Percentiles rank a stretch among this genome's conserved stretches.
Conservation (phyloP, 2,888 invertebrate species). For the Polyploca ridens region DNA sequence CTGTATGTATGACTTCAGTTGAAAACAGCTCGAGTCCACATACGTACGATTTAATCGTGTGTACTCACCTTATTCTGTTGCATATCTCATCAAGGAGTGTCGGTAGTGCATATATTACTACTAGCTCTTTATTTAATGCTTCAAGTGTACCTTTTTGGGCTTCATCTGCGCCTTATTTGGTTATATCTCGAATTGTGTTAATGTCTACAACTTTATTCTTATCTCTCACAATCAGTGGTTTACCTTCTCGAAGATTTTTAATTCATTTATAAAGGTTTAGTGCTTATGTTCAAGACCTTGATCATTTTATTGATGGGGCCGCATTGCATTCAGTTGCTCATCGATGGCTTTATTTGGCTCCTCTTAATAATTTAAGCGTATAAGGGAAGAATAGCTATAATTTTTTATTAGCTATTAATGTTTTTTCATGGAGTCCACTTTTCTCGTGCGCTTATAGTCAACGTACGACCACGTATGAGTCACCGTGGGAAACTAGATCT, state of each 20-base stretch:
- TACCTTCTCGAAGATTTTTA: background rate
- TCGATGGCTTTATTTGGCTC: slow-evolving; percentile 10
- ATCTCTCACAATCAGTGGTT: background rate
- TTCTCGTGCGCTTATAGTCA: background rate
- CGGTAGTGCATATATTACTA: background rate
- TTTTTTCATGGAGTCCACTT: background rate
- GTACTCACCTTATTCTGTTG: slow-evolving; percentile 1
- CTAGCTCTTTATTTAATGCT: background rate
- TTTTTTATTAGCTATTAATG: background rate
- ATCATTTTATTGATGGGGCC: slow-evolving; percentile 2
- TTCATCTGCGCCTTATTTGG: slow-evolving; percentile 9
- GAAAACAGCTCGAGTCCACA: background rate
- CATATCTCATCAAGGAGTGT: background rate
- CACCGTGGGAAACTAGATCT: slow-evolving; percentile 57
- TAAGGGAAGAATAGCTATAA: slow-evolving; percentile 1
- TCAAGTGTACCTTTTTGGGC: slow-evolving; percentile 4
- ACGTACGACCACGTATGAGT: slow-evolving; percentile 30
- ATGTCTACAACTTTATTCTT: slow-evolving; percentile 6
- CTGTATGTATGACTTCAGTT: background rate
- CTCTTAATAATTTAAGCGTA: background rate
- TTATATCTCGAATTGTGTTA: background rate
- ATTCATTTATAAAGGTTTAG: background rate
- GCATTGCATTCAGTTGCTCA: slow-evolving; percentile 7
- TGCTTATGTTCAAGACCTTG: background rate
- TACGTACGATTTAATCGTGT: background rate